Base-by-base conservation (phyloP, 2,113 vertebrate genomes). In the Nesogale talazaci region DNA sequence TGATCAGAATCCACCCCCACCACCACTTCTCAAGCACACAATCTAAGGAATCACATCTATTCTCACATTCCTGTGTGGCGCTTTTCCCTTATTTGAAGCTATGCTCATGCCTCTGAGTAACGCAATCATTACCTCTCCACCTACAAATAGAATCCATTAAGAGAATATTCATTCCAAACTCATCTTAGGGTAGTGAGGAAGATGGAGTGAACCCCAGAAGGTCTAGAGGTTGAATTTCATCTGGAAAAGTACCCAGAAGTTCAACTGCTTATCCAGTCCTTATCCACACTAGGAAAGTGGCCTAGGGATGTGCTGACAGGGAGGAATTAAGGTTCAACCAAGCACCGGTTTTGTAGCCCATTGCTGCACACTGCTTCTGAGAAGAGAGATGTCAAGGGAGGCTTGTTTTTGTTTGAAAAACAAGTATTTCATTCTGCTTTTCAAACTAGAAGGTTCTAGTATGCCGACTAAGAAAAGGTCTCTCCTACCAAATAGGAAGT, bases 71-170 rank as follows among this genome's bases (percentile, higher is more conserved):
- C 91, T 90, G 72, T 76, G 8, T n/a, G 22, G 81, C 72, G 79
- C 86, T 84, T 77, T 93, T 94, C 52, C 95, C 95, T 96, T 94
- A 93, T 94, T 94, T 97, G 96, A 95, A 95, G 96, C 61, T 91
- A 89, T 9, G 56, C 20, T 87, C 38, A 2, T 4, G 83, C 38
- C 91, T 95, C 67, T 42, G 52, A 90, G 63, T 86, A 86, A 63
- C 5, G 89, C 67, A 20, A 22, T 65, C 92, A 16, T 65, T 95
- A 29, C 93, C 76, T 92, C 91, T 94, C 94, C 75, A 85, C 94
- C 93, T 94, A 94, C 97, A 96, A 96, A 97, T 96, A 97, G 97
- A 92, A 97, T 91, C 95, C 94, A 95, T 93, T 95, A 94, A 91
- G 89, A 56, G 81, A 92, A 97, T 94, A 96, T 81, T 92, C 93